A percentile compares a stretch with the other conserved stretches of the same genome.
phyloP scores from a whole-genome alignment of 2,888 invertebrate genomes.

The Xiphydria camelus region DNA sequence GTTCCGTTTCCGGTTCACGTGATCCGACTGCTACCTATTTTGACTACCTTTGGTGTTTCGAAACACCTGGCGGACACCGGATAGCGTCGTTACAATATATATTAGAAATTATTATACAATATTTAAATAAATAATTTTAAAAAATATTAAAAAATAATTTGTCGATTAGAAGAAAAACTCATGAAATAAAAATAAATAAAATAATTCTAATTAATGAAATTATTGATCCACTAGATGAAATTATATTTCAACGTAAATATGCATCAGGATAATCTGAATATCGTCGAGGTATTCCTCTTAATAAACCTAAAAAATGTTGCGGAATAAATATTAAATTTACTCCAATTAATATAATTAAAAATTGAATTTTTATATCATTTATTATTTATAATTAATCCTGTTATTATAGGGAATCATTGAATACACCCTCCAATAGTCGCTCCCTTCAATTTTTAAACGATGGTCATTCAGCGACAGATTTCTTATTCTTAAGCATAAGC shows the following conservation, averaged over 20 bases:
- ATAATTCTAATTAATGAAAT: slow-evolving; percentile 65
- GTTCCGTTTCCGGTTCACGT: too few species aligned
- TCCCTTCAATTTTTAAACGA: too few species aligned
- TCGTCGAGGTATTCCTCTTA: slow-evolving; percentile 75
- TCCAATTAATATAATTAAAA: slow-evolving; percentile 72
- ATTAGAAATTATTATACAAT: too few species aligned
- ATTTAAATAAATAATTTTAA: slow-evolving; percentile 65
- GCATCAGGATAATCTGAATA: slow-evolving; percentile 74
- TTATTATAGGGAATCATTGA: slow-evolving; percentile 73
- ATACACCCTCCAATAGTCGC: slow-evolving; percentile 75
- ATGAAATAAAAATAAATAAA: slow-evolving; percentile 66
- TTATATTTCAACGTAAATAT: slow-evolving; percentile 68
- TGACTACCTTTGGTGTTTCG: too few species aligned
- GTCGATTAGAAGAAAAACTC: slow-evolving; percentile 62
- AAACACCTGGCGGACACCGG: too few species aligned
- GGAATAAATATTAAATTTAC: slow-evolving; percentile 83
- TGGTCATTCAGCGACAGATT: too few species aligned
- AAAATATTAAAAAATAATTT: slow-evolving; percentile 60
- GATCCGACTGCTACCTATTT: too few species aligned
- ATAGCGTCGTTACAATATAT: too few species aligned
- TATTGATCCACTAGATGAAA: slow-evolving; percentile 70
- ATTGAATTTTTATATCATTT: slow-evolving; percentile 70
- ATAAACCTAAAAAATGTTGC: slow-evolving; percentile 75
- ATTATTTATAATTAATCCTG: slow-evolving; percentile 65
- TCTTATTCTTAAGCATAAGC: too few species aligned